phyloP scores from a whole-genome alignment of 2,797 vertebrate genomes.

The Champsocephalus gunnari region DNA sequence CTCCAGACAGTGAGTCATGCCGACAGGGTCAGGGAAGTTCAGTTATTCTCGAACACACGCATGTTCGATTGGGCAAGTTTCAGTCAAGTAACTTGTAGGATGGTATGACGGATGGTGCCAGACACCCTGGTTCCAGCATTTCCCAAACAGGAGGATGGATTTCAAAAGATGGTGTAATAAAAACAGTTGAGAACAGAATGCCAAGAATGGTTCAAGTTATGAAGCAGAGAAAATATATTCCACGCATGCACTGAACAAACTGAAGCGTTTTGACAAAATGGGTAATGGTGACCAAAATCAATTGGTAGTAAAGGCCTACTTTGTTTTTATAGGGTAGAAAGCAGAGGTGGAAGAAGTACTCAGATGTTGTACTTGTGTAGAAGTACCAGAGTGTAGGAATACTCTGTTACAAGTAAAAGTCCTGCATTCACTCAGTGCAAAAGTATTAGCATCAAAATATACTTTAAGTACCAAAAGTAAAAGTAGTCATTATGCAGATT shows the following conservation, averaged over 20 bases:
- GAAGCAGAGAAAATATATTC: background rate
- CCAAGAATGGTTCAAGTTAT: background rate
- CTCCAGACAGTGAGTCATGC: conserved; percentile 55
- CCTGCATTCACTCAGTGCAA: too few species aligned
- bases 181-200: conserved; percentile 1
- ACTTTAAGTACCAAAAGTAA: too few species aligned
- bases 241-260: background rate
- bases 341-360: too few species aligned
- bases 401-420: too few species aligned
- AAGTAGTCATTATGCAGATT: too few species aligned
- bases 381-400: too few species aligned
- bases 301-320: background rate
- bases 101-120: conserved; percentile 12
- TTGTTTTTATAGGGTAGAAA: too few species aligned
- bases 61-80: conserved; percentile 25
- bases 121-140: background rate
- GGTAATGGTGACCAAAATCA: background rate
- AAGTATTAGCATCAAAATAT: too few species aligned
- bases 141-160: conserved; percentile 1
- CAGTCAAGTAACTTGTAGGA: background rate
- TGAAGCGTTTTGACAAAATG: background rate
- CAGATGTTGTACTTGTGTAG: too few species aligned
- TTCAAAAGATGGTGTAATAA: conserved; percentile 28
- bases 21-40: conserved; percentile 22
- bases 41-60: background rate